phyloP scores from a whole-genome alignment of 1,140 invertebrate species.

The Linepithema humile region DNA sequence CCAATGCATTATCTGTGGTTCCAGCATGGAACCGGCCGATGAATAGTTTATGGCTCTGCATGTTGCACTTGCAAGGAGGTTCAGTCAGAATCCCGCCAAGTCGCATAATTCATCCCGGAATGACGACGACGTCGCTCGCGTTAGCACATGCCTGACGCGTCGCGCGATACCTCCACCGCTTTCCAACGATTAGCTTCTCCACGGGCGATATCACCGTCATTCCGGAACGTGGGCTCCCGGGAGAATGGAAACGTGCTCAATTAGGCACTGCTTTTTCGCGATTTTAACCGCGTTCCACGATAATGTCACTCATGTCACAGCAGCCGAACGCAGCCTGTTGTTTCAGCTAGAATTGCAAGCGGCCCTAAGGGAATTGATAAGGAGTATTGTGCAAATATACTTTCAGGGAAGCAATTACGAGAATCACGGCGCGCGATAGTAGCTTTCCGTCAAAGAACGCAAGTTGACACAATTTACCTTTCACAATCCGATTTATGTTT shows the following conservation, averaged over 20 bases:
- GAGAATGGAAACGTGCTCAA: neutral
- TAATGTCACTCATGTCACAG: neutral
- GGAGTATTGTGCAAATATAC: neutral
- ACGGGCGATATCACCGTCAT: neutral
- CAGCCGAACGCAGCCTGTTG: neutral
- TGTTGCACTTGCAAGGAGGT: slow-evolving; percentile 44
- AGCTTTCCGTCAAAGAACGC: no score
- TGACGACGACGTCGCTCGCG: slow-evolving; percentile 22
- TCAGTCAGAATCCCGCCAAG: slow-evolving; percentile 15
- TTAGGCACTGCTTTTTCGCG: neutral
- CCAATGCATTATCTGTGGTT: slow-evolving; percentile 44
- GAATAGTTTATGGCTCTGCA: slow-evolving; percentile 54
- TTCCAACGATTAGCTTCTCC: slow-evolving; percentile 44
- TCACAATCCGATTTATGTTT: no score
- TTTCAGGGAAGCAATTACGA: neutral
- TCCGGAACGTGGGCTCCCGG: neutral
- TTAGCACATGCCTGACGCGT: slow-evolving; percentile 35
- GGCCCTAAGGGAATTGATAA: slow-evolving; percentile 35
- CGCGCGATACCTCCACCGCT: slow-evolving; percentile 21
- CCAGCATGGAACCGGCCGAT: slow-evolving; percentile 30
- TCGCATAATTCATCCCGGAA: slow-evolving; percentile 55
- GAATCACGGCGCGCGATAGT: no score
- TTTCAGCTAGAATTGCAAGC: neutral
- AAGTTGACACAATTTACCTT: no score
- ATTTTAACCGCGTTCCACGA: slow-evolving; percentile 7